phyloP scores from a whole-genome alignment of 2,888 invertebrate genomes.

The Mesorhabditis belari region DNA sequence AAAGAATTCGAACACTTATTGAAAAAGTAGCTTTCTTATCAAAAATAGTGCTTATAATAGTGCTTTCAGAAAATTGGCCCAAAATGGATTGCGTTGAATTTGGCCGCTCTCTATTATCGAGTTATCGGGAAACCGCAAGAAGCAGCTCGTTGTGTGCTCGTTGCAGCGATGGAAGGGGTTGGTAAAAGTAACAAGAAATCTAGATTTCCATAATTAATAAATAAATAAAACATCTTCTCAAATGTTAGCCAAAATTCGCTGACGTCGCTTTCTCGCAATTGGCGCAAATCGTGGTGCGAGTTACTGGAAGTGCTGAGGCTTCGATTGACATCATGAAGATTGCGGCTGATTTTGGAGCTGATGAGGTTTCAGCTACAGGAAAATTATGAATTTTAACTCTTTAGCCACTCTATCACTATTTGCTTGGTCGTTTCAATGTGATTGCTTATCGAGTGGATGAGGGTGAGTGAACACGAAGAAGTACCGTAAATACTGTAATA shows the following conservation, averaged over 20 bases:
- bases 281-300: conserved; percentile 63
- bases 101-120: conserved; percentile 74
- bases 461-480: background rate
- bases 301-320: conserved; percentile 56
- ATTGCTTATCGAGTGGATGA: conserved; percentile 3
- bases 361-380: too few species aligned
- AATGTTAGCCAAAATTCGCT: conserved; percentile 40
- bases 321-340: conserved; percentile 8
- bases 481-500: too few species aligned
- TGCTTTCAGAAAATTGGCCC: conserved; percentile 65
- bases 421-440: conserved; percentile 22
- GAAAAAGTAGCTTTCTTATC: conserved; percentile 60
- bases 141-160: conserved; percentile 67
- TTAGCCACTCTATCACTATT: conserved; percentile 25
- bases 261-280: conserved; percentile 69
- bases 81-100: conserved; percentile 68
- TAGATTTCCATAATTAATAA: background rate
- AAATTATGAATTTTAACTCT: background rate
- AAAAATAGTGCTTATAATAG: background rate
- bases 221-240: background rate
- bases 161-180: conserved; percentile 57
- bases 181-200: background rate
- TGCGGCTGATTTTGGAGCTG: conserved; percentile 1
- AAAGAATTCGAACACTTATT: conserved; percentile 69
- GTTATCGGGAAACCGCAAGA: conserved; percentile 67